Percentiles rank a stretch among this genome's conserved stretches.
These are phyloP conservation scores for Isaurus tuberculatus DNA, from an alignment of 92 coral and sea anemone species.

Conservation along the genomic window DNA sequence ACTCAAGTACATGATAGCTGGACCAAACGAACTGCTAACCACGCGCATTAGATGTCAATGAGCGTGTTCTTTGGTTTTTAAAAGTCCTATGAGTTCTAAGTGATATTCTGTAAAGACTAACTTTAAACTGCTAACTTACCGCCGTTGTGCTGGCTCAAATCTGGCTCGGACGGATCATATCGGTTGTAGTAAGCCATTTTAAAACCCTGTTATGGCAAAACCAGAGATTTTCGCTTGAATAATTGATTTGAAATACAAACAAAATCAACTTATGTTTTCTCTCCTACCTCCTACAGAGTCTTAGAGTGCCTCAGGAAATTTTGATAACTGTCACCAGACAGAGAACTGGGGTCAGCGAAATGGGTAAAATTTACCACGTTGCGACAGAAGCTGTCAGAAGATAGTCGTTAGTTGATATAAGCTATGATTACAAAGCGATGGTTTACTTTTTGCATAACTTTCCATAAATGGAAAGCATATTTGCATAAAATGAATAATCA, in stretches of 20 bases:
- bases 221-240: background rate
- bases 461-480: background rate
- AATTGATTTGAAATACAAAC: background rate
- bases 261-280: background rate
- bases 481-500: background rate
- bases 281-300: background rate
- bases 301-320: background rate
- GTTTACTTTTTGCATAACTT: background rate
- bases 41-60: background rate
- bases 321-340: background rate
- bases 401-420: background rate
- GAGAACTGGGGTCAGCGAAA: background rate
- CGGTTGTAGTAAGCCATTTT: conserved; percentile 34
- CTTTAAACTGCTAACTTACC: conserved; percentile 6
- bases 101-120: background rate
- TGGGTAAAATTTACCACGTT: background rate
- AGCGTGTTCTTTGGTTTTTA: background rate
- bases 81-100: background rate
- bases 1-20: background rate
- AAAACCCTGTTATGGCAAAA: background rate
- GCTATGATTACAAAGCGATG: conserved; percentile 1
- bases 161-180: conserved; percentile 37
- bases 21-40: background rate
- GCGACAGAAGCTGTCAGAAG: background rate
- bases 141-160: background rate